A percentile compares a stretch with the other conserved stretches of the same genome.
These are phyloP conservation scores for Phrixothrix hirtus DNA, from an alignment of 2,888 invertebrate species.

Conservation along the genomic window DNA sequence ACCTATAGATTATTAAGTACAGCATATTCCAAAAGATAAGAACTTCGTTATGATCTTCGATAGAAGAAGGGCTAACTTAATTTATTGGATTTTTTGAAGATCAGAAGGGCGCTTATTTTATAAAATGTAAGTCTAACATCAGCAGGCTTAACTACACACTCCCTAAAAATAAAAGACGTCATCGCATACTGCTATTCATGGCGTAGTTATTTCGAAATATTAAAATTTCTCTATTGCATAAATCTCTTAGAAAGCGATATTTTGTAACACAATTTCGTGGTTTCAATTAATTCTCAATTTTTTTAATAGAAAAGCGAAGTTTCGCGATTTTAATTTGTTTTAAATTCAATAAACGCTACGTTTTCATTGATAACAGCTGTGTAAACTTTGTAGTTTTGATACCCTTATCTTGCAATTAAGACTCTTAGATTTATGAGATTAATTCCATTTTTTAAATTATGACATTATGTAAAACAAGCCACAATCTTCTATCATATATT, in stretches of 20 bases:
- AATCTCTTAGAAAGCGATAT: constrained; percentile 21
- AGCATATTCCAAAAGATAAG: constrained; percentile 40
- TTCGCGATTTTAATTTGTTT: no score
- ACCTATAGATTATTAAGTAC: constrained; percentile 30
- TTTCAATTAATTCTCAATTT: constrained; percentile 3
- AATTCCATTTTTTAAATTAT: constrained; percentile 9
- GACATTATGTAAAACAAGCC: constrained; percentile 8
- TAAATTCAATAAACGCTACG: no score
- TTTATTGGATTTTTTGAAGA: constrained; percentile 28
- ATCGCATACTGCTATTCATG: constrained; percentile 35
- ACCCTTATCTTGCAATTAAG: constrained; percentile 19
- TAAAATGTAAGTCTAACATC: constrained; percentile 35
- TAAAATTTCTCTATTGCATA: constrained; percentile 40
- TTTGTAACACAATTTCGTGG: constrained; percentile 7
- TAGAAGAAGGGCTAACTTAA: constrained; percentile 26
- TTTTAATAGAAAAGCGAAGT: neutral
- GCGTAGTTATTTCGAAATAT: constrained; percentile 42
- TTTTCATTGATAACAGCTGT: constrained; percentile 28
- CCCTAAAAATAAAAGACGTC: constrained; percentile 37
- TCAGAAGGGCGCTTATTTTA: constrained; percentile 23
- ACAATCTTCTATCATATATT: no score
- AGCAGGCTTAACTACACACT: constrained; percentile 27
- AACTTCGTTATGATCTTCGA: constrained; percentile 38
- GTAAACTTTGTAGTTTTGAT: constrained; percentile 20
- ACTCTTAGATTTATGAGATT: constrained; percentile 8